A percentile compares a stretch with the other conserved stretches of the same genome.
Conservation (phyloP, 53 echinoderm and acorn worm genomes). For the Echinometra lucunter region DNA sequence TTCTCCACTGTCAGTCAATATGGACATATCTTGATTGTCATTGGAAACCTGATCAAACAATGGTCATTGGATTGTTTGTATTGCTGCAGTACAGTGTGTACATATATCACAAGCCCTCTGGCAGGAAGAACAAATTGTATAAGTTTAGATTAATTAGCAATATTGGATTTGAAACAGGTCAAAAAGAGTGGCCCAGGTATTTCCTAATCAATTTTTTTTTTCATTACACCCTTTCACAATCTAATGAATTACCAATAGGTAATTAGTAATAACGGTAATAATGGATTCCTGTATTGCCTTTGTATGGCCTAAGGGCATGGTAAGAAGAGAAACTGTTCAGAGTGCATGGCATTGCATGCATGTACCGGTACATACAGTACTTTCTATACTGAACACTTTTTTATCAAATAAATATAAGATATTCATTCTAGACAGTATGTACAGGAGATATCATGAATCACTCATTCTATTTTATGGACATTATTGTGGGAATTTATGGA, state of each 20-base stretch:
- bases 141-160: slow-evolving; percentile 2
- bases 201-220: background rate
- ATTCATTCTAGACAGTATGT: too few species aligned
- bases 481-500: too few species aligned
- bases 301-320: background rate
- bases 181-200: background rate
- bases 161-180: background rate
- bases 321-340: background rate
- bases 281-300: background rate
- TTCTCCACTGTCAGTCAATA: background rate
- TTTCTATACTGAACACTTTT: too few species aligned
- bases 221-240: background rate
- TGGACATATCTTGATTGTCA: slow-evolving; percentile 8
- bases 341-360: background rate
- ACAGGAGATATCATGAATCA: background rate
- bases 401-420: too few species aligned
- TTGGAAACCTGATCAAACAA: slow-evolving; percentile 5
- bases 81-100: too few species aligned
- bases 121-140: background rate
- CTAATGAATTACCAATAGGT: background rate
- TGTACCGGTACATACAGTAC: too few species aligned
- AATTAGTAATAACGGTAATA: background rate
- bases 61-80: background rate
- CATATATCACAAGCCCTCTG: background rate
- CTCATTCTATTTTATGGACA: too few species aligned